These are phyloP conservation scores for Montipora capitata DNA, from an alignment of 92 coral and sea anemone genomes.

Conservation along the genomic window DNA sequence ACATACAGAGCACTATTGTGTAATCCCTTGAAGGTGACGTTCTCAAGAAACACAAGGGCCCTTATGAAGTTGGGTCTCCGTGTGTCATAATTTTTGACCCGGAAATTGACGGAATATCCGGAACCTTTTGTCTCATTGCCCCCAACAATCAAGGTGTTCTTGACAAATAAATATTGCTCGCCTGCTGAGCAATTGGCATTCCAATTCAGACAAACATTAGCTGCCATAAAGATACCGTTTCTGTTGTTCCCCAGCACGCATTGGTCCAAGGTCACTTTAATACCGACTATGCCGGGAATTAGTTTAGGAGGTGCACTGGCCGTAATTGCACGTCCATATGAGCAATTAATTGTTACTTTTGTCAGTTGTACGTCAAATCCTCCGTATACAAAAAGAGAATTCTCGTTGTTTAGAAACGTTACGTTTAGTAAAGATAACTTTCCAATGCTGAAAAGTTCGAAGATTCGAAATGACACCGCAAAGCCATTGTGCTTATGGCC, in stretches of 20 bases:
- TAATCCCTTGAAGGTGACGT: slow-evolving; percentile 28
- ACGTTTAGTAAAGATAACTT: not conserved
- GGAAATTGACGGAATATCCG: slow-evolving; percentile 6
- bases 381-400: not conserved
- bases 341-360: not conserved
- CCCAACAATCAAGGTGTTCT: slow-evolving; percentile 3
- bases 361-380: not conserved
- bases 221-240: slow-evolving; percentile 1
- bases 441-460: not conserved
- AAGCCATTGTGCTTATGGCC: not conserved
- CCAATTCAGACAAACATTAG: not conserved
- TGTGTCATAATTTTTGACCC: not conserved
- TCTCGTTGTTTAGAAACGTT: slow-evolving; percentile 8
- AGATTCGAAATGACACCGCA: not conserved
- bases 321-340: not conserved
- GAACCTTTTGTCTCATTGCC: not conserved
- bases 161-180: slow-evolving; percentile 3
- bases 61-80: not conserved
- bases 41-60: not conserved
- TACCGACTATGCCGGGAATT: not conserved
- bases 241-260: slow-evolving; percentile 18
- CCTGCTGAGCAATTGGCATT: not conserved
- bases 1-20: not conserved
- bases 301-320: slow-evolving; percentile 15
- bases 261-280: not conserved